Conservation (phyloP, 2,113 vertebrate genomes). For the Semnornis frantzii region DNA sequence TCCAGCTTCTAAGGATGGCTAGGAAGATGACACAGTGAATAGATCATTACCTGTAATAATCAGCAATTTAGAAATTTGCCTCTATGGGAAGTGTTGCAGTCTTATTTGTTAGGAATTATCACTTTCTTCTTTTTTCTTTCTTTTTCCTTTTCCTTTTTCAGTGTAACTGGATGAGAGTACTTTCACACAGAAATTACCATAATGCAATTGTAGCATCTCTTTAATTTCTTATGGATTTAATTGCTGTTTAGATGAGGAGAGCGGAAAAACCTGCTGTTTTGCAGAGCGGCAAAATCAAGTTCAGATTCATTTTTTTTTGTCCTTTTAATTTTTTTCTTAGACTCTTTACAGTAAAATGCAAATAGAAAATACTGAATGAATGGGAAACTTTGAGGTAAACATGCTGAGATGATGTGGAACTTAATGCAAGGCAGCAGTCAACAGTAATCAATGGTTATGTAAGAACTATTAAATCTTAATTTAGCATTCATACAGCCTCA, state of each 20-base stretch:
- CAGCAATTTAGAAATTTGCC: conserved; percentile 57
- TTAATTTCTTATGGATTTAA: conserved; percentile 5
- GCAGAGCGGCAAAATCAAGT: background rate
- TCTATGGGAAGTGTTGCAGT: background rate
- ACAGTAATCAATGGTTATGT: conserved; percentile 56
- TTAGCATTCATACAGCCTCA: conserved; percentile 51
- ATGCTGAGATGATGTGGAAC: conserved; percentile 18
- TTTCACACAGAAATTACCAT: background rate
- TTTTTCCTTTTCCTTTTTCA: background rate
- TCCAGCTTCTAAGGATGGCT: background rate
- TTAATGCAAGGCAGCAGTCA: conserved; percentile 51
- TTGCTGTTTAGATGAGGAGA: conserved; percentile 5
- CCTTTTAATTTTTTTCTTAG: background rate
- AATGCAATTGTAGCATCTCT: background rate
- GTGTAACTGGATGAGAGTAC: background rate
- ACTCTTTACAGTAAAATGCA: conserved; percentile 22
- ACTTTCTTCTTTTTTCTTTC: background rate
- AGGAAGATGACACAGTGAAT: conserved; percentile 13
- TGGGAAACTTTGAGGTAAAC: conserved; percentile 45
- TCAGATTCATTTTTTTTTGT: background rate
- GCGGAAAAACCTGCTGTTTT: background rate
- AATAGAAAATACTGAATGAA: conserved; percentile 13
- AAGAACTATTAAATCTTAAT: conserved; percentile 73
- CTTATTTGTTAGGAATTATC: conserved; percentile 24
- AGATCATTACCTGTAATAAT: conserved; percentile 57